Conservation (phyloP, 1,140 invertebrate species). For the Drosophila navojoa region DNA sequence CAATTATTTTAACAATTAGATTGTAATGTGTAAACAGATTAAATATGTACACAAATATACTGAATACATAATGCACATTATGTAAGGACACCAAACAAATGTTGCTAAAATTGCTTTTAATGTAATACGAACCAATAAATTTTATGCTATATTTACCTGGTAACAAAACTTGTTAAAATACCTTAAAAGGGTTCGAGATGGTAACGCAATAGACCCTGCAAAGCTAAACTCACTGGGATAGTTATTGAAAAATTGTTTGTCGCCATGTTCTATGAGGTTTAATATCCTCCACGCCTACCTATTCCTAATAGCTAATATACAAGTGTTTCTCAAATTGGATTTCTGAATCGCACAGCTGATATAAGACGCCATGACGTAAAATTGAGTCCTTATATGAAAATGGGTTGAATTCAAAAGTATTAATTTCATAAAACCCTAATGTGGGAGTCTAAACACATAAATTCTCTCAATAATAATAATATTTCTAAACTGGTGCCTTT, state of each 20-base stretch:
- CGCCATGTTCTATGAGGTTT: too few species aligned
- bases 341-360: neutral
- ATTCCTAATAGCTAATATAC: too few species aligned
- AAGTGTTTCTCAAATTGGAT: neutral
- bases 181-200: too few species aligned
- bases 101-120: conserved; percentile 62
- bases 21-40: conserved; percentile 55
- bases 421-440: too few species aligned
- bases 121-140: conserved; percentile 72
- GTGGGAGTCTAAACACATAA: too few species aligned
- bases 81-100: conserved; percentile 49
- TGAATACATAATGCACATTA: conserved; percentile 43
- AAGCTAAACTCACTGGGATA: too few species aligned
- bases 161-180: neutral
- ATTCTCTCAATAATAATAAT: neutral
- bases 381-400: too few species aligned
- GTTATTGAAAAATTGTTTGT: too few species aligned
- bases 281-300: too few species aligned
- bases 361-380: too few species aligned
- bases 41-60: conserved; percentile 53
- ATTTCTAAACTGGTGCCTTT: neutral
- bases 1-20: conserved; percentile 71
- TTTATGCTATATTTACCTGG: conserved; percentile 56
- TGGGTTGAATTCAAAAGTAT: too few species aligned
- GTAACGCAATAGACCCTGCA: too few species aligned